These are phyloP conservation scores for Leucoraja erinaceus DNA, from an alignment of 2,113 vertebrate species.

Conservation along the genomic window DNA sequence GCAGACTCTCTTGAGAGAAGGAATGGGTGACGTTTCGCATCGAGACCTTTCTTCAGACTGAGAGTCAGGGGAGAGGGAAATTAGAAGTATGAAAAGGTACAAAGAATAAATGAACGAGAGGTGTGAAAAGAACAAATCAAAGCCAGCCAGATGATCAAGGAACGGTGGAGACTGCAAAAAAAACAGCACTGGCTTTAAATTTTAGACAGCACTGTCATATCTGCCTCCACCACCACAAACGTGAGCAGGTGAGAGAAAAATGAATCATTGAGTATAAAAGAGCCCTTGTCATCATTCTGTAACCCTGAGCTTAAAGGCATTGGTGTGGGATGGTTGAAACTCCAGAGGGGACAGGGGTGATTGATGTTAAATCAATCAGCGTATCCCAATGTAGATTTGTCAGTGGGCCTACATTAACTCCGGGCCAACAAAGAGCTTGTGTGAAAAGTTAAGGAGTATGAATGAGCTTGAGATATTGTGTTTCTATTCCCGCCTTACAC, in stretches of 20 bases:
- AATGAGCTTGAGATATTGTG: conserved; percentile 10
- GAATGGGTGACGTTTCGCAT: too few species aligned
- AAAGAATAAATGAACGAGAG: too few species aligned
- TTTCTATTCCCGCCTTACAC: not conserved
- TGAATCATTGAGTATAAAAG: not conserved
- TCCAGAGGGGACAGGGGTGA: not conserved
- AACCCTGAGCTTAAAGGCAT: not conserved
- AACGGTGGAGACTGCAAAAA: too few species aligned
- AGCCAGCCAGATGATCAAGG: too few species aligned
- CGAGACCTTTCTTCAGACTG: too few species aligned
- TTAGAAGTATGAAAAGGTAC: too few species aligned
- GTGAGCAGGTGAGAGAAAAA: not conserved
- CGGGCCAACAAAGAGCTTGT: not conserved
- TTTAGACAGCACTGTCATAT: too few species aligned
- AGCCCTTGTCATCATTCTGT: not conserved
- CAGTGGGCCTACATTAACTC: conserved; percentile 3
- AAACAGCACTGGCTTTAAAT: too few species aligned
- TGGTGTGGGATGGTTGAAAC: not conserved
- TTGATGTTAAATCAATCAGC: not conserved
- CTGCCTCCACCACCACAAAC: too few species aligned
- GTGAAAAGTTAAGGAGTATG: conserved; percentile 4
- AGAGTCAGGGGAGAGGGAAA: too few species aligned
- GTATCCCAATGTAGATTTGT: not conserved
- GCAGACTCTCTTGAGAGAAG: too few species aligned
- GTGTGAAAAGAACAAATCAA: too few species aligned